Conservation (phyloP, 1,140 invertebrate genomes). For the Trachymyrmex cornetzi region DNA sequence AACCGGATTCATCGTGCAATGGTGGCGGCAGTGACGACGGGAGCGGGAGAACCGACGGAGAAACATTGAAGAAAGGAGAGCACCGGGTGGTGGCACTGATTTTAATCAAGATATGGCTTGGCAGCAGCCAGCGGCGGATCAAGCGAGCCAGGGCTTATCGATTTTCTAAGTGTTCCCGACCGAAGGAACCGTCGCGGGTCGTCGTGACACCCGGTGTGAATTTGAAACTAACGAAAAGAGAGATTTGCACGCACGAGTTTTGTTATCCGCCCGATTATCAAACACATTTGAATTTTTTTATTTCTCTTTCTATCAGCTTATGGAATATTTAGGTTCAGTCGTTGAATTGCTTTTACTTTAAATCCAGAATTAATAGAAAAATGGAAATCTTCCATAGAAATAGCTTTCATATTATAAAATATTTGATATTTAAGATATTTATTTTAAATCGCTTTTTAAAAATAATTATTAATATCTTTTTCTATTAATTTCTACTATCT, state of each 20-base stretch:
- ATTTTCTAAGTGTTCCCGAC: conserved; percentile 86
- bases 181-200: conserved; percentile 74
- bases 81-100: conserved; percentile 83
- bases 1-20: conserved; percentile 83
- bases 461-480: background rate
- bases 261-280: background rate
- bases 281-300: background rate
- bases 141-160: conserved; percentile 83
- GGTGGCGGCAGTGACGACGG: conserved; percentile 13
- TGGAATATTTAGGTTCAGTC: background rate
- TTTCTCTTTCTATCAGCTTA: background rate
- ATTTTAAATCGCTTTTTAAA: background rate
- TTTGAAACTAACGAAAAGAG: conserved; percentile 72
- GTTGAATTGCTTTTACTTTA: background rate
- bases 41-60: conserved; percentile 73
- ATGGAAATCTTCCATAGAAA: background rate
- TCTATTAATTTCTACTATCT: too few relatives aligned
- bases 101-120: conserved; percentile 87
- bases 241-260: conserved; percentile 21
- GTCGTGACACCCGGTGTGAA: conserved; percentile 69
- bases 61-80: conserved; percentile 77
- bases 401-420: background rate
- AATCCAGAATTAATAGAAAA: background rate
- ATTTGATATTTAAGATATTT: background rate
- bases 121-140: conserved; percentile 83